Conservation (phyloP, 2,888 invertebrate species). For the Phymatocera aterrima region DNA sequence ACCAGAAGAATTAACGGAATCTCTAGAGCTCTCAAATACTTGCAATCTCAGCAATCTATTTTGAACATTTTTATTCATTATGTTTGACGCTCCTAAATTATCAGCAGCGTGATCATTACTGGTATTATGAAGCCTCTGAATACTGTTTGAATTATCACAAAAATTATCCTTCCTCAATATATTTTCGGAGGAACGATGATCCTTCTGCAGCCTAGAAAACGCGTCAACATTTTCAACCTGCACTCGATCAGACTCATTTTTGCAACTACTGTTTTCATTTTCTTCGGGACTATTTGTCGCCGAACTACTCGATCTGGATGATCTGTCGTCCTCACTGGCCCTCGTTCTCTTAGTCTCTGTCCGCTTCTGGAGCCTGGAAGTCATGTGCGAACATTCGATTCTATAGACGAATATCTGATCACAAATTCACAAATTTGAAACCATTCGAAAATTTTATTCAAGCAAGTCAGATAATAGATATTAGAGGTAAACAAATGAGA, state of each 20-base stretch:
- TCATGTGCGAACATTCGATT: slow-evolving; percentile 29
- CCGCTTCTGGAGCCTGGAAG: slow-evolving; percentile 66
- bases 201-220: slow-evolving; percentile 56
- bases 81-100: slow-evolving; percentile 6
- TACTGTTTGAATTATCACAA: slow-evolving; percentile 36
- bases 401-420: slow-evolving; percentile 32
- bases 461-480: background rate
- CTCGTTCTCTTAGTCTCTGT: slow-evolving; percentile 66
- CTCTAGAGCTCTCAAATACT: slow-evolving; percentile 12
- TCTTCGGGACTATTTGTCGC: slow-evolving; percentile 44
- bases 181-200: slow-evolving; percentile 59
- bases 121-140: slow-evolving; percentile 25
- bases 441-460: background rate
- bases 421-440: background rate
- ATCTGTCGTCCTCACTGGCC: slow-evolving; percentile 58
- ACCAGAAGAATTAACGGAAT: slow-evolving; percentile 11
- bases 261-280: slow-evolving; percentile 60
- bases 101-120: background rate
- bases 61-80: slow-evolving; percentile 35
- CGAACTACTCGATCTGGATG: slow-evolving; percentile 52
- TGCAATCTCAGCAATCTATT: slow-evolving; percentile 29
- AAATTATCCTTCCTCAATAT: slow-evolving; percentile 53
- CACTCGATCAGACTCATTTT: slow-evolving; percentile 67
- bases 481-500: background rate
- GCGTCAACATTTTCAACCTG: slow-evolving; percentile 56